Evolutionary conservation across 1,140 invertebrate species (phyloP), one percentile per base, ranked within the genome.

Genomic region (Theocolax elegans): DNA sequence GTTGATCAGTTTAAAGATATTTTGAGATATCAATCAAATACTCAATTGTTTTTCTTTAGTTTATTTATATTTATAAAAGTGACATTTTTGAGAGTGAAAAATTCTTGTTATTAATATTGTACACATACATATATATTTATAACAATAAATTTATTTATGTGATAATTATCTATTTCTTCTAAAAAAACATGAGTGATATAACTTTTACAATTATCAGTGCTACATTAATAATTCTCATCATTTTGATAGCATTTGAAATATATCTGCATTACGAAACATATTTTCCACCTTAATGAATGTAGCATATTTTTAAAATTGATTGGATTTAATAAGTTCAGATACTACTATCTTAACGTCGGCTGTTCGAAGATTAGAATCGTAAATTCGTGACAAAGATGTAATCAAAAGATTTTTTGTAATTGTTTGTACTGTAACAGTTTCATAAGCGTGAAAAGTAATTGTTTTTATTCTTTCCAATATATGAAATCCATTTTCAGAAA

Each of bases 401-500:
- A 84, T 17, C 35, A 70, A 72, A 29, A 84, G 29, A 49, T 74
- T 73, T 19, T 68, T 35, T 15, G 8, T 9, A n/a, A 84, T 53
- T 49, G 74, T n/a, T 42, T 74, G 3, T 0, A 40, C 6, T 23
- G 76, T 75, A 1, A 58, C 66, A 2, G 68, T 17, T 68, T 79
- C 46, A 1, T 70, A 51, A 1, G 80, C 27, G 49, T 77, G 66
- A 42, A 84, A 82, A 48, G 42, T 54, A 44, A 82, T 62, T 3
- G 8, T 71, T 68, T 82, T 80, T 17, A 66, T 64, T 27, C 42
- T 56, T 44, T 66, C 46, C 2, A 83, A 77, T 58, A 85, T 74
- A 29, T 85, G 83, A 73, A 92, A 92, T 4, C 91, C 91, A 83
- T 92, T 92, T 73, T 90, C 87, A 4, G 89, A 90, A 79, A 92